These are phyloP conservation scores for Stercorarius parasiticus DNA, from an alignment of 2,113 vertebrate genomes.

Conservation along the genomic window DNA sequence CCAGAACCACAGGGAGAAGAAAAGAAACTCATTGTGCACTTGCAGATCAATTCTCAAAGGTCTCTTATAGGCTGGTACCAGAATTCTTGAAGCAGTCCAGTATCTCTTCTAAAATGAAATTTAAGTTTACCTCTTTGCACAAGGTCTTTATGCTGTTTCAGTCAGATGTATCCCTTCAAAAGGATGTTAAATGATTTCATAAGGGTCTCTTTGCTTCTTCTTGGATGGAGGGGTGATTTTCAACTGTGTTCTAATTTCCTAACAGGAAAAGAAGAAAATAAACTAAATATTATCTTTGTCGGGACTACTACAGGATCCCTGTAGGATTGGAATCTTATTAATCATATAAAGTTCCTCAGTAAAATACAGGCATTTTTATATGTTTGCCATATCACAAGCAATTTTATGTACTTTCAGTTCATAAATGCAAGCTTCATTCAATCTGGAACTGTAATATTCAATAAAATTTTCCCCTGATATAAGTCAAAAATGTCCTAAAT, in stretches of 20 bases:
- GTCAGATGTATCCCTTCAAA: neutral
- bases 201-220: neutral
- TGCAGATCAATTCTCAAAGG: neutral
- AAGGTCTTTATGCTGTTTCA: neutral
- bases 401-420: constrained; percentile 30
- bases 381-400: neutral
- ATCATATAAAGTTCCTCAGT: neutral
- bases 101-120: neutral
- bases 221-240: neutral
- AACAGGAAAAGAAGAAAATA: neutral
- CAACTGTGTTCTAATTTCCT: neutral
- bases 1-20: neutral
- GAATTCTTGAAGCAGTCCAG: neutral
- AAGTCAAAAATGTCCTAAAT: constrained; percentile 37
- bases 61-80: neutral
- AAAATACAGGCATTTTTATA: constrained; percentile 16
- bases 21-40: neutral
- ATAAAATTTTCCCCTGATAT: constrained; percentile 44
- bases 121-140: neutral
- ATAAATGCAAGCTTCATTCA: constrained; percentile 50
- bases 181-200: neutral
- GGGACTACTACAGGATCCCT: neutral
- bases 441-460: constrained; percentile 50
- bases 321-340: neutral
- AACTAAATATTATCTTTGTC: neutral